Base-by-base conservation (phyloP, 2,113 vertebrate species). In the Hucho hucho region DNA sequence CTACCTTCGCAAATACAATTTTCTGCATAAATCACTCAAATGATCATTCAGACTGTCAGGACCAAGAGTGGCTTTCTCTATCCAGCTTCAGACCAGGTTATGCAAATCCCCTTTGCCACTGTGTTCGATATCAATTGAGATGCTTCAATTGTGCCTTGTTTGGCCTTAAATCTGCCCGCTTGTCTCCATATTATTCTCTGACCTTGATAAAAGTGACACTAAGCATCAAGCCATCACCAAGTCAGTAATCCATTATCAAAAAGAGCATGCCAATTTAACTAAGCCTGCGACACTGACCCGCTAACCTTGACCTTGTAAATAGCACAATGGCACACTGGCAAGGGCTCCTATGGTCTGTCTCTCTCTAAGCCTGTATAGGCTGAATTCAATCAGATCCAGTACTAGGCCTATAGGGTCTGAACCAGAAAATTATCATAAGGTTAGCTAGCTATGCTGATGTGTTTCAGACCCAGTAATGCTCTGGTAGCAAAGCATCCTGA, bases 11-110 rank as follows among this genome's bases (percentile, higher is more conserved):
- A 92, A 91, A 92, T 89, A 89, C 90, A 91, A 90, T 92, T 91
- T 90, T 88, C 90, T 91, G 86, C 85, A 93, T 93, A 90, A 93
- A 93, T 92, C 90, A 92, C 87, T 89, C 84, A 92, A 91, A 92
- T 90, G 88, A 93, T 92, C 88, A 89, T 81, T 90, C 86, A 86
- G 87, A 85, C 89, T 89, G 88, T 92, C 91, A 91, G 86, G 79
- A 85, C 76, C 82, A 80, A 83, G 37, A 43, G 87, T 87, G 84
- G 79, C 83, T 88, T 91, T 84, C 88, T 90, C 86, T 89, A 83
- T 87, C 84, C 91, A 90, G 85, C 88, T 82, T 81, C 74, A 6
- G 82, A 83, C 87, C 90, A 91, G 89, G 85, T 91, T 91, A 90
- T 88, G 90, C 88, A 88, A 92, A 93, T 89, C 82, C 78, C 29